These are phyloP conservation scores for Natrix natrix DNA, from an alignment of 2,797 vertebrate genomes.

Conservation along the genomic window DNA sequence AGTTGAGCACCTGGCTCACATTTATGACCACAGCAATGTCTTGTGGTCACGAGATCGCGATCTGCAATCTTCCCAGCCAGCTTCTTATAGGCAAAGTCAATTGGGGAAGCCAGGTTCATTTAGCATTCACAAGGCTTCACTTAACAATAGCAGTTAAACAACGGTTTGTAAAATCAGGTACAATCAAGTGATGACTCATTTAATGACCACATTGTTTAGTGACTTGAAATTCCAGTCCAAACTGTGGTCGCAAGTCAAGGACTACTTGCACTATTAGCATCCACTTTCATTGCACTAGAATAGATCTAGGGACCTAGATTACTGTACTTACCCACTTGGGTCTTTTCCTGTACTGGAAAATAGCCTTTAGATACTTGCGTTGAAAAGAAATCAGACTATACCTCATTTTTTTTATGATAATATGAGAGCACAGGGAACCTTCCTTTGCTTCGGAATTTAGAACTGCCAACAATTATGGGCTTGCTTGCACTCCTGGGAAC, in stretches of 20 bases:
- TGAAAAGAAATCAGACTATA: conserved; percentile 61
- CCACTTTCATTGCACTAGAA: not conserved
- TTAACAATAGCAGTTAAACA: not conserved
- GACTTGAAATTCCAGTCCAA: not conserved
- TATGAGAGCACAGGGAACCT: conserved; percentile 97
- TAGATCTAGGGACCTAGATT: not conserved
- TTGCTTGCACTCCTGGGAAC: conserved; percentile 92
- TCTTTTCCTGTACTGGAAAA: conserved; percentile 35
- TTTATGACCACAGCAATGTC: not conserved
- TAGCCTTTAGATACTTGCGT: not conserved
- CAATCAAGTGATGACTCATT: not conserved
- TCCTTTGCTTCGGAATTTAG: conserved; percentile 99
- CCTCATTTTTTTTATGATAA: conserved; percentile 94
- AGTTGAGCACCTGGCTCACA: not conserved
- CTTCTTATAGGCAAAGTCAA: not conserved
- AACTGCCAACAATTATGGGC: conserved; percentile 95
- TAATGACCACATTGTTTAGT: not conserved
- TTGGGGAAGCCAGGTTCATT: not conserved
- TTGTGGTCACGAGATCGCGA: not conserved
- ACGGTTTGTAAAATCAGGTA: not conserved
- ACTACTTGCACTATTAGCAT: not conserved
- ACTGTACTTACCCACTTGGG: not conserved
- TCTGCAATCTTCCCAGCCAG: not conserved
- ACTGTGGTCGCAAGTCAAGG: not conserved
- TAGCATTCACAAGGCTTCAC: not conserved